A percentile compares a stretch with the other conserved stretches of the same genome.
Evolutionary conservation across 2,113 vertebrate species (phyloP).

Genomic region (Aspidoscelis tigris): DNA sequence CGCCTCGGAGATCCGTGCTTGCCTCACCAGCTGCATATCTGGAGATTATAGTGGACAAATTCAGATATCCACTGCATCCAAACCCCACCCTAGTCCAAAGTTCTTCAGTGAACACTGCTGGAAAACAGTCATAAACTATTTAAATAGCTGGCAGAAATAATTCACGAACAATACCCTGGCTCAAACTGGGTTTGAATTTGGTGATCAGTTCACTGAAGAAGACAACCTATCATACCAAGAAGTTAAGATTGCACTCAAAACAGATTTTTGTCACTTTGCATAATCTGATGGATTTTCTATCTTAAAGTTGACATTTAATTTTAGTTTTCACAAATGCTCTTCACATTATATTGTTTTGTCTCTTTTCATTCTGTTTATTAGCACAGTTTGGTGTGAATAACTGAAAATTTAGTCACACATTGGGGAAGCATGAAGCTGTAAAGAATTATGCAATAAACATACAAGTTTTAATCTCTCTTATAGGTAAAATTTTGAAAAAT

Average conservation of each 20-base stretch:
- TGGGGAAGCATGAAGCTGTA: slow-evolving; percentile 52
- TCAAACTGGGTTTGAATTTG: no score
- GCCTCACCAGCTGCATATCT: no score
- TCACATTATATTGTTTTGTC: slow-evolving; percentile 39
- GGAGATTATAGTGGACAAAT: no score
- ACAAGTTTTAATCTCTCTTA: slow-evolving; percentile 43
- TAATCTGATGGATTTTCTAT: slow-evolving; percentile 40
- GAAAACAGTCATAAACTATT: no score
- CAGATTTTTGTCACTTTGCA: slow-evolving; percentile 21
- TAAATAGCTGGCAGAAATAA: no score
- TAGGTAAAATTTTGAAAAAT: slow-evolving; percentile 46
- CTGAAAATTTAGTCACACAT: slow-evolving; percentile 46
- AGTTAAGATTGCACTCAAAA: neutral
- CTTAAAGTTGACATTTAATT: slow-evolving; percentile 42
- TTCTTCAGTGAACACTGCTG: no score
- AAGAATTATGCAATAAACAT: slow-evolving; percentile 77
- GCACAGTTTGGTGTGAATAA: slow-evolving; percentile 50
- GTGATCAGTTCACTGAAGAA: no score
- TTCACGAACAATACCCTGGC: no score
- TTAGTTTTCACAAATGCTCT: slow-evolving; percentile 39
- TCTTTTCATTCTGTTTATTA: slow-evolving; percentile 60
- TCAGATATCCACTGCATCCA: no score
- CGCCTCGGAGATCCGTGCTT: no score
- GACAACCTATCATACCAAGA: no score
- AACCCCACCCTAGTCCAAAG: no score